Conservation (phyloP, 2,888 invertebrate genomes). For the Drosophila diplacantha region DNA sequence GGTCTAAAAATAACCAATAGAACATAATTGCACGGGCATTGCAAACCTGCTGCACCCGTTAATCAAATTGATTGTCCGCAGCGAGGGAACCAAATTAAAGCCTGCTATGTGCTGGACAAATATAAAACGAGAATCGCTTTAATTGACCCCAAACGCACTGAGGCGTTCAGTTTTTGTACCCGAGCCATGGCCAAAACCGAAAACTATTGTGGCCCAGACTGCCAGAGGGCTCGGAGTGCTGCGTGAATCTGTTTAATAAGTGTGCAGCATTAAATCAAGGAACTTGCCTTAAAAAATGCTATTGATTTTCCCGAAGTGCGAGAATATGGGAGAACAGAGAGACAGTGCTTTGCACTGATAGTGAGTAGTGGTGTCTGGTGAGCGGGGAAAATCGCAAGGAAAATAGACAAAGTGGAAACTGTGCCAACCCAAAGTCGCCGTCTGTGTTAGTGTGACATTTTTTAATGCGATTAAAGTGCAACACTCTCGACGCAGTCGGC, state of each 20-base stretch:
- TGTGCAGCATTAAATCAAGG: conserved; percentile 4
- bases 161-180: conserved; percentile 47
- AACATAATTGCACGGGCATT: conserved; percentile 58
- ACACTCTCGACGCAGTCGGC: conserved; percentile 45
- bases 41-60: conserved; percentile 62
- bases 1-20: conserved; percentile 45
- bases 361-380: neutral
- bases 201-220: conserved; percentile 32
- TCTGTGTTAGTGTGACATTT: conserved; percentile 53
- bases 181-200: neutral
- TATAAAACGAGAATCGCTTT: conserved; percentile 57
- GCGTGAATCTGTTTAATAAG: conserved; percentile 25
- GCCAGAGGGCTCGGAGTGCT: conserved; percentile 13
- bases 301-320: conserved; percentile 59
- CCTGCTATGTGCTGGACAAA: conserved; percentile 46
- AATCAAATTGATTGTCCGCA: conserved; percentile 45
- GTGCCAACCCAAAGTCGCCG: conserved; percentile 47
- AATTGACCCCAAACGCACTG: conserved; percentile 70
- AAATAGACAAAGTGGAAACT: conserved; percentile 44
- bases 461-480: conserved; percentile 74
- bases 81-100: conserved; percentile 11
- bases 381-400: conserved; percentile 23
- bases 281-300: conserved; percentile 31
- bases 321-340: conserved; percentile 41
- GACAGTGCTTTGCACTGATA: conserved; percentile 56